These are phyloP conservation scores for Epinephelus coioides DNA, from an alignment of 2,797 vertebrate genomes.

Conservation along the genomic window DNA sequence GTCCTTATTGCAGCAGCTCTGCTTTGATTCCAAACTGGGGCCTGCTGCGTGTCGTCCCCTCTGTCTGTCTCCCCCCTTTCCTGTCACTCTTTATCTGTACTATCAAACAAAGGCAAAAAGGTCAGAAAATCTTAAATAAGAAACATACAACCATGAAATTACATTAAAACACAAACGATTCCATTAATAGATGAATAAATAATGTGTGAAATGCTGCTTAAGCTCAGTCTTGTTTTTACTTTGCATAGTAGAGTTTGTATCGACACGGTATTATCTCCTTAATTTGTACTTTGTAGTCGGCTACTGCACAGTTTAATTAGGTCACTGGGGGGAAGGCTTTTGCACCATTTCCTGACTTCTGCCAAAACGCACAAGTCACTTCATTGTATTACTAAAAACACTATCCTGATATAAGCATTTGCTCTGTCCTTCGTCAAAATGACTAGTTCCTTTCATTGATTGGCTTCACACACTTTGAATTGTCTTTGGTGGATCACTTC, in stretches of 20 bases:
- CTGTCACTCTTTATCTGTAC: no score
- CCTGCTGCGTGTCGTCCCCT: no score
- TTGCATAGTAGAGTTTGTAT: not conserved
- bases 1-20: no score
- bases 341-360: constrained; percentile 23
- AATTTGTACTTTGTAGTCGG: not conserved
- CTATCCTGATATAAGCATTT: constrained; percentile 6
- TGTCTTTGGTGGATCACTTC: not conserved
- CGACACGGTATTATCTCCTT: not conserved
- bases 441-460: not conserved
- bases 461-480: not conserved
- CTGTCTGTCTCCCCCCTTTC: no score
- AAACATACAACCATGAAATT: no score
- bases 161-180: no score
- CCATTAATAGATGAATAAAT: not conserved
- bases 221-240: not conserved
- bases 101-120: no score
- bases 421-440: not conserved
- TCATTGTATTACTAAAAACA: not conserved
- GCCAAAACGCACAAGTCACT: not conserved
- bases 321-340: not conserved
- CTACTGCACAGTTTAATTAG: constrained; percentile 8
- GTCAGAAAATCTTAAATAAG: no score
- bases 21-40: no score
- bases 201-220: not conserved